Percentiles rank a stretch among this genome's conserved stretches.
These are phyloP conservation scores for Myanophis thanlyinensis DNA, from an alignment of 2,113 vertebrate genomes.

Conservation along the genomic window DNA sequence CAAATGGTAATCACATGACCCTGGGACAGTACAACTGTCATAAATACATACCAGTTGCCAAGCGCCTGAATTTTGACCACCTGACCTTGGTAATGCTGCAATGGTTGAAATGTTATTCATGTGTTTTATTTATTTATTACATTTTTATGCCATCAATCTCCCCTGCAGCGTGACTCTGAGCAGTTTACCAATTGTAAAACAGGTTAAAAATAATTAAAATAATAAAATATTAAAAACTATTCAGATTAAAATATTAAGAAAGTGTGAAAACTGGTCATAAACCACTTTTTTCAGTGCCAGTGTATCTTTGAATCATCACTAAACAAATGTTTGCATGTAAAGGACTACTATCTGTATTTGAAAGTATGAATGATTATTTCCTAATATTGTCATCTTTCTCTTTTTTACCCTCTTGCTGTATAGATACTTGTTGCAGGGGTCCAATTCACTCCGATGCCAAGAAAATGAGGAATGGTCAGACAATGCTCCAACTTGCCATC, in stretches of 20 bases:
- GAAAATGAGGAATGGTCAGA: conserved; percentile 36
- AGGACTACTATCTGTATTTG: background rate
- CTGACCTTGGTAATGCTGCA: background rate
- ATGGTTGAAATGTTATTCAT: background rate
- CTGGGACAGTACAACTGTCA: background rate
- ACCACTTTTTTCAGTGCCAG: background rate
- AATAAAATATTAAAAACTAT: background rate
- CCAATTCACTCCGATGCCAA: conserved; percentile 17
- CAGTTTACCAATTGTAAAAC: background rate
- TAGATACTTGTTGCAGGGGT: conserved; percentile 34
- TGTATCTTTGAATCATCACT: background rate
- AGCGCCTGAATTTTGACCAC: background rate
- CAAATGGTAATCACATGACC: background rate
- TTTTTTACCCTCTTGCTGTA: background rate
- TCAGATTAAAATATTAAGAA: background rate
- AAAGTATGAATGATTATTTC: background rate
- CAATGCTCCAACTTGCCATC: conserved; percentile 10
- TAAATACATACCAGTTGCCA: background rate
- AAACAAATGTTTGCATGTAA: background rate
- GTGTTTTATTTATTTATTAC: background rate
- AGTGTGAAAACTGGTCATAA: background rate
- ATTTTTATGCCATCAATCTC: background rate
- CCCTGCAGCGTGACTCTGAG: background rate
- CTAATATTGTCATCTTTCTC: background rate
- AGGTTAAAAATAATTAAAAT: background rate